Conservation (phyloP, 2,797 vertebrate species). For the Ambastaia sidthimunki region DNA sequence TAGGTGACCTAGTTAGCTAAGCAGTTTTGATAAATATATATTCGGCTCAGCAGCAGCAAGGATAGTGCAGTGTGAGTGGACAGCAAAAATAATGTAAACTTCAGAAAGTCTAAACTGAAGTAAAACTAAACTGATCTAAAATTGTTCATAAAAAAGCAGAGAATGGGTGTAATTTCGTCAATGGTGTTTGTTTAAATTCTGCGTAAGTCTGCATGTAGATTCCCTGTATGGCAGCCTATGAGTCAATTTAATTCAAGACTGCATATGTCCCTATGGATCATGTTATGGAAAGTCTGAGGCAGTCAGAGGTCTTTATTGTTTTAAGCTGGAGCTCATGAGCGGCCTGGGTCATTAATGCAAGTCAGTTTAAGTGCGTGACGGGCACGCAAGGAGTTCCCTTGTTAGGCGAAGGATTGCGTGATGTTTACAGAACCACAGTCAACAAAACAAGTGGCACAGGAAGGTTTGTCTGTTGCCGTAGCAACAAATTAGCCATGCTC, state of each 20-base stretch:
- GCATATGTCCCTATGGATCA: constrained; percentile 2
- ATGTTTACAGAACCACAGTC: constrained; percentile 51
- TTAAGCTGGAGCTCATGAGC: neutral
- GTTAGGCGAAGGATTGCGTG: constrained; percentile 9
- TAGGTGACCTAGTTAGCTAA: constrained; percentile 49
- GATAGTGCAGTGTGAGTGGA: constrained; percentile 16
- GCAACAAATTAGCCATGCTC: constrained; percentile 66
- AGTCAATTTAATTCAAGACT: neutral
- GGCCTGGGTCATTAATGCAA: constrained; percentile 38
- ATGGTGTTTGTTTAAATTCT: neutral
- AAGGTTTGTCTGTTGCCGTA: constrained; percentile 64
- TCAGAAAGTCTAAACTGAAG: too few relatives aligned
- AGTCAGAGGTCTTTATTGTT: constrained; percentile 35
- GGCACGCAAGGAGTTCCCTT: constrained; percentile 39
- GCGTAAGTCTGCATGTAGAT: neutral
- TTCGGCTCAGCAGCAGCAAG: constrained; percentile 33
- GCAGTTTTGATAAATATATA: constrained; percentile 52
- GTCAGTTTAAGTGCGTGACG: constrained; percentile 47
- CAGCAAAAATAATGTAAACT: too few relatives aligned
- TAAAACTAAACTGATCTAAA: too few relatives aligned
- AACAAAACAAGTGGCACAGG: constrained; percentile 49
- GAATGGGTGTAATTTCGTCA: neutral
- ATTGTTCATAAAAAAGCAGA: neutral
- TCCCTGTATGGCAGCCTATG: neutral
- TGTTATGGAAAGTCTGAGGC: constrained; percentile 54